These are phyloP conservation scores for Branchinecta lindahli DNA, from an alignment of 1,140 invertebrate species.

Conservation along the genomic window DNA sequence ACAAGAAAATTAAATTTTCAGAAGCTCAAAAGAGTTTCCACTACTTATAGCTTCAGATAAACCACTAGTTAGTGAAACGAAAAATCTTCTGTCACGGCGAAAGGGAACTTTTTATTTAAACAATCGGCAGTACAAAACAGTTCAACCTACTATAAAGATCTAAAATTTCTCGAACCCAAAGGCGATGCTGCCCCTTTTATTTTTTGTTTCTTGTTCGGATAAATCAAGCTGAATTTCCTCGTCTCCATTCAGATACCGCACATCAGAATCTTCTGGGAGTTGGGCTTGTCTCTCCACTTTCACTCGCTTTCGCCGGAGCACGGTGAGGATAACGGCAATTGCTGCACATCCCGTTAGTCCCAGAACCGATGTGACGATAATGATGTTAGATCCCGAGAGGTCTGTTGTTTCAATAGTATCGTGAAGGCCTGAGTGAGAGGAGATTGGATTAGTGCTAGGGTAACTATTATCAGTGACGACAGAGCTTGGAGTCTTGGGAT, in stretches of 20 bases:
- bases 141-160: background rate
- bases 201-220: constrained; percentile 12
- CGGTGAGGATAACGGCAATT: constrained; percentile 9
- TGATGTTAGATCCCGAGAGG: background rate
- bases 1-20: no score
- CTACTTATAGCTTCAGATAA: no score
- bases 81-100: no score
- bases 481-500: constrained; percentile 7
- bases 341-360: background rate
- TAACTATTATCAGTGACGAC: constrained; percentile 9
- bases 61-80: no score
- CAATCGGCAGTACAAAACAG: no score
- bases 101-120: no score
- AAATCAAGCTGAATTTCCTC: constrained; percentile 20
- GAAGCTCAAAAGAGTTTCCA: no score
- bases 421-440: constrained; percentile 4
- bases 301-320: background rate
- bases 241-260: constrained; percentile 21
- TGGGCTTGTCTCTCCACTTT: constrained; percentile 18
- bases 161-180: constrained; percentile 1
- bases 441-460: background rate
- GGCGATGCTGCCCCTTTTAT: background rate
- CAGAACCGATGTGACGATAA: constrained; percentile 7
- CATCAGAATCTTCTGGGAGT: constrained; percentile 23
- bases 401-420: background rate